Evolutionary conservation across 1,140 invertebrate species (phyloP), one percentile per base, ranked within the genome.

Genomic region (Drosophila baimaii): DNA sequence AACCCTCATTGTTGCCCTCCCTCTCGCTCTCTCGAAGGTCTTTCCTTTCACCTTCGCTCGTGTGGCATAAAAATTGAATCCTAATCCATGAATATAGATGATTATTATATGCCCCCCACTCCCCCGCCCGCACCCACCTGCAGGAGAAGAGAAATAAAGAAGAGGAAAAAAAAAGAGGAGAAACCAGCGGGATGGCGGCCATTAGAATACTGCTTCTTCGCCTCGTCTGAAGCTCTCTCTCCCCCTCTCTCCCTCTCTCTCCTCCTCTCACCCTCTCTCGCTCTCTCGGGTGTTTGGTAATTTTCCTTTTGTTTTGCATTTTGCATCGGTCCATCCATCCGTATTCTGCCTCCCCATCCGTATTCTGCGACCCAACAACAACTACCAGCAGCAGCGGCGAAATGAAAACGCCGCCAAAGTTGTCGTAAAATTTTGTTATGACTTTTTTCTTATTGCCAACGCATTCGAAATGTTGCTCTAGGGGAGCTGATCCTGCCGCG

Each of bases 11-110:
- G 77, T 73, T 15, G 19, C 31, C 51, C 4, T 21, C 10, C 47
- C 47, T 19, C 44, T 13, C 9, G 3, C 51, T 70, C 35, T 39
- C 23, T 31, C 65, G 59, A 47, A 52, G 66, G 19, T 79, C 46
- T 37, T 55, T 43, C 7, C 57, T n/a, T 27, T 49, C 69, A 66
- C 56, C 68, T 76, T 76, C 68, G 74, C 59, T 76, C 72, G 71
- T 77, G 81, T 79, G 73, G 85, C 82, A 79, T 88, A 91, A 91
- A 91, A 91, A 91, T 91, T 91, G 90, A 91, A 91, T 91, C 90
- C 90, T 91, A 91, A 91, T 91, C 90, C 90, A 91, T 91, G 90
- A 91, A 91, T 91, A 91, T 91, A 91, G 90, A 91, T 91, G 90
- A 91, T 91, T 91, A 91, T 91, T 91, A 91, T 91, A 90, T 90